These are phyloP conservation scores for Phoebastria nigripes DNA, from an alignment of 2,797 vertebrate species.

Conservation along the genomic window DNA sequence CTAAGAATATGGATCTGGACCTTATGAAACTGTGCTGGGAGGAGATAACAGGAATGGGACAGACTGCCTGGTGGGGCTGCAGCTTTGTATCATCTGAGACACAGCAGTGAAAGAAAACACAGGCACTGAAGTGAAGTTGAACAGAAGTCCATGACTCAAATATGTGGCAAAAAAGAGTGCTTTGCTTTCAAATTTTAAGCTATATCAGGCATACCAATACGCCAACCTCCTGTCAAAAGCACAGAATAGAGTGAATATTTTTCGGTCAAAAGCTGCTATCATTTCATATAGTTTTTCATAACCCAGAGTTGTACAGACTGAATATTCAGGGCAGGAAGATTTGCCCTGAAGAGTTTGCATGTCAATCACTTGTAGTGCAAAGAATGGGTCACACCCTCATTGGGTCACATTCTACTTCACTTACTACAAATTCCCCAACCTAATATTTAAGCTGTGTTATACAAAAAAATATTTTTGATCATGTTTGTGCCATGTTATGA, in stretches of 20 bases:
- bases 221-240: neutral
- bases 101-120: neutral
- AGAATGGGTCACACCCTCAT: neutral
- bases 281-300: slow-evolving; percentile 1
- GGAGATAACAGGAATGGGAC: neutral
- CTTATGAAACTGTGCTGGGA: neutral
- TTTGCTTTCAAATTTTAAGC: slow-evolving; percentile 5
- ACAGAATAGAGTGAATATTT: neutral
- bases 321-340: slow-evolving; percentile 8
- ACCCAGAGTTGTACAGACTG: neutral
- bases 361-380: slow-evolving; percentile 13
- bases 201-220: neutral
- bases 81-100: neutral
- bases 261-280: neutral
- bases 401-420: neutral
- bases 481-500: neutral
- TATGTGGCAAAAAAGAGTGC: neutral
- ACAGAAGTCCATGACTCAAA: neutral
- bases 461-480: slow-evolving; percentile 1
- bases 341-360: neutral
- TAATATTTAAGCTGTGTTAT: neutral
- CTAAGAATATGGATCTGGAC: neutral
- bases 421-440: neutral
- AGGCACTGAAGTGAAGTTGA: neutral
- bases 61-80: neutral